Evolutionary conservation across 35 echinoderm and acorn worm species (phyloP).

Genomic region (Ophioderma brevispina): DNA sequence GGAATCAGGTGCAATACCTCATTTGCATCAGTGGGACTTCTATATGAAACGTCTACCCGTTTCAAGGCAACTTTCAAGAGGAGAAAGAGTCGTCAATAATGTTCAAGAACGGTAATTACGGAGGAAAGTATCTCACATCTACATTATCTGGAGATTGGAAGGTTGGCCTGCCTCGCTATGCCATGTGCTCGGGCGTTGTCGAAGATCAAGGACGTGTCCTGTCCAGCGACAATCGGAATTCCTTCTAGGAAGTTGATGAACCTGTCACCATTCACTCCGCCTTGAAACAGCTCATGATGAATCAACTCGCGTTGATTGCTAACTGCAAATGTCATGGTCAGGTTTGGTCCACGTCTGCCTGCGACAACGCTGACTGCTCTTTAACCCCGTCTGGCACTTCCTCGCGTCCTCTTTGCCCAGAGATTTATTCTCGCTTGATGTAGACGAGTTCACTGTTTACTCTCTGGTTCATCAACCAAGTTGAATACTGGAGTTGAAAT

Average conservation of each 20-base stretch:
- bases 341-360: not conserved
- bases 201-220: too few relatives aligned
- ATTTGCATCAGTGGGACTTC: too few relatives aligned
- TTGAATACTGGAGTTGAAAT: not conserved
- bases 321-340: not conserved
- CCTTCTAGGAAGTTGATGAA: not conserved
- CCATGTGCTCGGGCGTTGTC: not conserved
- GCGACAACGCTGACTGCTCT: not conserved
- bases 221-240: not conserved
- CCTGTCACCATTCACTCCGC: not conserved
- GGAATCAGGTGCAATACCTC: too few relatives aligned
- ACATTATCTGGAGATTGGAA: too few relatives aligned
- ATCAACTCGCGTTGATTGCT: not conserved
- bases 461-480: not conserved
- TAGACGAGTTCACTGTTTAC: not conserved
- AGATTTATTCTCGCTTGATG: not conserved
- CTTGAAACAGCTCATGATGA: not conserved
- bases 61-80: too few relatives aligned
- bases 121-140: too few relatives aligned
- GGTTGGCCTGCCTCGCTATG: not conserved
- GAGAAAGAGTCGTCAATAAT: too few relatives aligned
- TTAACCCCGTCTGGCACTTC: not conserved
- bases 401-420: not conserved
- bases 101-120: too few relatives aligned
- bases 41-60: too few relatives aligned